These are phyloP conservation scores for Caranx ignobilis DNA, from an alignment of 2,113 vertebrate species.

Conservation along the genomic window DNA sequence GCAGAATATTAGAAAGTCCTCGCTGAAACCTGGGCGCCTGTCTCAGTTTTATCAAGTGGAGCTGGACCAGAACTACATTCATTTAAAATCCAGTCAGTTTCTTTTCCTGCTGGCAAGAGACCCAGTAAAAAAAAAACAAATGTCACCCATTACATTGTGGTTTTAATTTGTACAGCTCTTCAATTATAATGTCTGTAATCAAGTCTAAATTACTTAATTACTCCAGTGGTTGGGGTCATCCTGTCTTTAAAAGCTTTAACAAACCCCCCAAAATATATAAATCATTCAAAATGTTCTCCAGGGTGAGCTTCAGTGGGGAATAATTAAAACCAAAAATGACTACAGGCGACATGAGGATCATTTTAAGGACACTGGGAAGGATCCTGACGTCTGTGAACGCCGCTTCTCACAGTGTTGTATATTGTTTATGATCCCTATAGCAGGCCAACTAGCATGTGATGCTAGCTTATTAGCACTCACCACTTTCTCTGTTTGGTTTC, in stretches of 20 bases:
- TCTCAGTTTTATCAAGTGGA: neutral
- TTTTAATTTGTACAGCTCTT: constrained; percentile 11
- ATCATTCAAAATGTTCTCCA: neutral
- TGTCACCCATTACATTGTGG: neutral
- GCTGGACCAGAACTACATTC: neutral
- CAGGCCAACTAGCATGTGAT: no score
- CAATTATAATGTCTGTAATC: constrained; percentile 23
- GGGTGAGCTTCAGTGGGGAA: neutral
- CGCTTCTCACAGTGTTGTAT: no score
- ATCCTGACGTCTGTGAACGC: neutral
- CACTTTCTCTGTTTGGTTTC: no score
- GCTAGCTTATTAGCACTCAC: no score
- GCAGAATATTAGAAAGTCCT: constrained; percentile 28
- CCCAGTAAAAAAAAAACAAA: constrained; percentile 2
- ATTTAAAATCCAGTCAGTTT: neutral
- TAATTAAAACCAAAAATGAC: neutral
- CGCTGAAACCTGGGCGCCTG: neutral
- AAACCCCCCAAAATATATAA: neutral
- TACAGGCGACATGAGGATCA: neutral
- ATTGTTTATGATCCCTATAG: no score
- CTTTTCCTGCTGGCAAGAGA: neutral
- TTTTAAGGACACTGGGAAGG: neutral
- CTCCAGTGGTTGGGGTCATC: neutral
- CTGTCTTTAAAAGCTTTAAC: neutral
- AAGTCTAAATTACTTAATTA: constrained; percentile 24